These are phyloP conservation scores for Ceratothoa steindachneri DNA, from an alignment of 2,888 invertebrate genomes.

Conservation along the genomic window DNA sequence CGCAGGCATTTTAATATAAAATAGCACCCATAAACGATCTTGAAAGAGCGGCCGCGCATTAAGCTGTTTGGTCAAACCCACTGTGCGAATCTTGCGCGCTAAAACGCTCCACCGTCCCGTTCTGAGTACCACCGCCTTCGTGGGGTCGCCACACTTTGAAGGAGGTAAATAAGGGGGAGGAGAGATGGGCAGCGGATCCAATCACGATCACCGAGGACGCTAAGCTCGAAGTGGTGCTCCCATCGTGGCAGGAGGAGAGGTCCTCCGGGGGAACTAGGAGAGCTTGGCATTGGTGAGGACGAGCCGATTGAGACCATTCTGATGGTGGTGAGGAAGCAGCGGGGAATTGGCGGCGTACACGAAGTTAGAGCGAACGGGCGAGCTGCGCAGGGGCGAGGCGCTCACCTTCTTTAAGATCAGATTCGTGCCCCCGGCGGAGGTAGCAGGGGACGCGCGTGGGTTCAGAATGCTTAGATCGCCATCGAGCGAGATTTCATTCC, in stretches of 20 bases:
- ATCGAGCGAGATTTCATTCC: slow-evolving; percentile 43
- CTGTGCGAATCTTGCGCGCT: too few relatives aligned
- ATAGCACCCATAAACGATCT: neutral
- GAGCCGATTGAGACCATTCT: slow-evolving; percentile 40
- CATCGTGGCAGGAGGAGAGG: too few relatives aligned
- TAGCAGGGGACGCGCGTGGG: slow-evolving; percentile 14
- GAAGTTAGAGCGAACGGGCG: slow-evolving; percentile 37
- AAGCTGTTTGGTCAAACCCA: too few relatives aligned
- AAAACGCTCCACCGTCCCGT: too few relatives aligned
- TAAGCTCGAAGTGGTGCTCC: too few relatives aligned
- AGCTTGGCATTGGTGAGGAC: slow-evolving; percentile 44
- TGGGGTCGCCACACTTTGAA: too few relatives aligned
- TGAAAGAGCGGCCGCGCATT: too few relatives aligned
- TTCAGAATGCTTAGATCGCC: slow-evolving; percentile 27
- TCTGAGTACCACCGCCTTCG: too few relatives aligned
- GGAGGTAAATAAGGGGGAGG: too few relatives aligned
- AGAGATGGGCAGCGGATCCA: too few relatives aligned
- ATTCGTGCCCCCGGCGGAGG: neutral
- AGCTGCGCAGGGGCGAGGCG: slow-evolving; percentile 33
- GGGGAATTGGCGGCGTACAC: slow-evolving; percentile 38
- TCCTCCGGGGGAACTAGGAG: neutral
- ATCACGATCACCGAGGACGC: too few relatives aligned
- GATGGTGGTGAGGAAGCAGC: slow-evolving; percentile 34
- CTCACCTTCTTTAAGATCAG: slow-evolving; percentile 40
- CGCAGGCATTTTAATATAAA: neutral